These are phyloP conservation scores for Anolis apletophallus DNA, from an alignment of 2,797 vertebrate genomes.

Conservation along the genomic window DNA sequence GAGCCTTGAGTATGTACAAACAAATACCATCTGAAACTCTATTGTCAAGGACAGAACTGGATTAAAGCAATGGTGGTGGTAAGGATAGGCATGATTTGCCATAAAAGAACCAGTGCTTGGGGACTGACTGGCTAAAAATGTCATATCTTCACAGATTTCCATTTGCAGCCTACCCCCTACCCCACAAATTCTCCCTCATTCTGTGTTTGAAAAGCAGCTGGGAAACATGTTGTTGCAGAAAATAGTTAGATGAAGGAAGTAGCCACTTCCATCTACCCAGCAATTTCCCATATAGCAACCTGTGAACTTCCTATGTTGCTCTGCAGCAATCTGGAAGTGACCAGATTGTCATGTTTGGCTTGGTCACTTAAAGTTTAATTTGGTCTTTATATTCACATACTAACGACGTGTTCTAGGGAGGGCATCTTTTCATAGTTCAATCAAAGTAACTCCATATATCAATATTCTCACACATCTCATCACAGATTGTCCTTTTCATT, in stretches of 20 bases:
- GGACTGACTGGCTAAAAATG: background rate
- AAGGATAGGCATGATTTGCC: background rate
- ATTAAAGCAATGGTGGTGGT: background rate
- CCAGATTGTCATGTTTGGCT: background rate
- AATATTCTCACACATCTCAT: background rate
- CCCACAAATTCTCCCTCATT: background rate
- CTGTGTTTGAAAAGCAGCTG: background rate
- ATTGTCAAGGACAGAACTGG: background rate
- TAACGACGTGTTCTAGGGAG: background rate
- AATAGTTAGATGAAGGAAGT: background rate
- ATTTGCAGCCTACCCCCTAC: no score
- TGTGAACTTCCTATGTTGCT: background rate
- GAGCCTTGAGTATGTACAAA: background rate
- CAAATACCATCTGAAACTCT: background rate
- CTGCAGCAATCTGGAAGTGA: background rate
- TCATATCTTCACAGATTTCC: no score
- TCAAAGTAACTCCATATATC: background rate
- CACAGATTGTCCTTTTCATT: background rate
- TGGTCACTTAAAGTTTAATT: background rate
- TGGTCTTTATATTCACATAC: background rate
- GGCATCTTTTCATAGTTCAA: background rate
- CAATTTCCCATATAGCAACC: background rate
- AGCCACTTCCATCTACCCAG: background rate
- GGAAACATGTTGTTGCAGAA: background rate
- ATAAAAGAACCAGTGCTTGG: background rate